Base-by-base conservation (phyloP, 1,140 invertebrate genomes). In the Sitodiplosis mosellana region DNA sequence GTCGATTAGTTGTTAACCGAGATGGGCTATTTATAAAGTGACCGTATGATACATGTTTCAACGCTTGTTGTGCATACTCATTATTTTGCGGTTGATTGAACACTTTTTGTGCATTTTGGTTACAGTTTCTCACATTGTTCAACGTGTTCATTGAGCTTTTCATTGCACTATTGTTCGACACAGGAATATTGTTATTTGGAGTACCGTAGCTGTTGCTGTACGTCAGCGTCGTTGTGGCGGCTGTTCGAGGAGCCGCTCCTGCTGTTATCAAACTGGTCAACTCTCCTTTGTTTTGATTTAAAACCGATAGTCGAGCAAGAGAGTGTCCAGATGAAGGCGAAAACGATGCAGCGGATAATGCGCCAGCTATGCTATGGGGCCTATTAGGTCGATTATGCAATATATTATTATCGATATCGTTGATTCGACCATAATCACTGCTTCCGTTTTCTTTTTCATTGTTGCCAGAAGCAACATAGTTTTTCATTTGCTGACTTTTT, bases 301-400 rank as follows among this genome's bases (percentile, higher is more conserved):
- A 27, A 27, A 27, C 27, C 27, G 27, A 27, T 27, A 27, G 27
- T 5, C 27, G 27, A 27, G 27, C 27, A 10, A 10, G 4, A 27
- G 10, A 27, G 3, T 3, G 27, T 3, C 27, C 10, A 3, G 27
- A 27, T 27, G 27, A 27, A 10, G 4, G 10, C 27, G 27, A 27
- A 27, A 27, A 10, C 27, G 27, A 27, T 27, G 27, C 27, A 27
- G 47, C 37, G 10, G 47, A 48, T 41, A 37, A 48, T 5, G 41
- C 47, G 18, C 27, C 27, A 18, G 47, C 47, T 21, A 48, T 48
- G 15, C 36, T 40, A 34, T 48, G 47, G n/a, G 47, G 47, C 3
- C 47, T 19, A 14, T 41, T 41, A 17, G 47, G 47, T 12, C 47
- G 37, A 14, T 41, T 22, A 33, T 33, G 44, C 10, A 27, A 27